phyloP scores from a whole-genome alignment of 2,888 invertebrate genomes.

The Tiphia femorata region DNA sequence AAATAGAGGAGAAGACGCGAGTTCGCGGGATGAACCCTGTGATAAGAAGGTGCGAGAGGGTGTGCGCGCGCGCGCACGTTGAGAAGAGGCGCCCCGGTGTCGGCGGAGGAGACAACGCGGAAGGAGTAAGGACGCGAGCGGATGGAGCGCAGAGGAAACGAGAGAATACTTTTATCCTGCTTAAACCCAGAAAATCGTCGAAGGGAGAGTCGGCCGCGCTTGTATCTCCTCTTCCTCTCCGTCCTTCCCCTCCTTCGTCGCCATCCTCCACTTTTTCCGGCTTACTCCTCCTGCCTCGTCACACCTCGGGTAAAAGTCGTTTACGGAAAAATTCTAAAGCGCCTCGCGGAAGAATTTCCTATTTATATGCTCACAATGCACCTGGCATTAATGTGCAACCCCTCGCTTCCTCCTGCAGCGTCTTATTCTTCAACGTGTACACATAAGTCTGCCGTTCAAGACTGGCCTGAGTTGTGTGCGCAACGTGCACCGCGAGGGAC shows the following conservation, averaged over 20 bases:
- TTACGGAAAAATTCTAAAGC: conserved; percentile 19
- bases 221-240: neutral
- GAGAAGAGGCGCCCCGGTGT: too few species aligned
- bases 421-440: neutral
- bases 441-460: neutral
- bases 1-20: too few species aligned
- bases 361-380: conserved; percentile 42
- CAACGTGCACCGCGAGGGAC: neutral
- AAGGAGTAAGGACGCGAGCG: neutral
- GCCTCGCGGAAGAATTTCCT: conserved; percentile 27
- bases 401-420: neutral
- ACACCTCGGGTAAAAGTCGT: conserved; percentile 5
- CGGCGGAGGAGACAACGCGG: neutral
- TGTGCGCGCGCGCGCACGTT: too few species aligned
- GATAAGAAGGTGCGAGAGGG: too few species aligned
- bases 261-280: neutral
- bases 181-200: conserved; percentile 25
- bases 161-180: conserved; percentile 3
- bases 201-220: conserved; percentile 19
- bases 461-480: neutral
- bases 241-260: neutral
- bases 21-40: too few species aligned
- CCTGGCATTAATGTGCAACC: conserved; percentile 16
- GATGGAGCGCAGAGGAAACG: neutral
- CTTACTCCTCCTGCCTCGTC: neutral